These are phyloP conservation scores for Drosophila anomelani DNA, from an alignment of 2,888 invertebrate genomes.

Conservation along the genomic window DNA sequence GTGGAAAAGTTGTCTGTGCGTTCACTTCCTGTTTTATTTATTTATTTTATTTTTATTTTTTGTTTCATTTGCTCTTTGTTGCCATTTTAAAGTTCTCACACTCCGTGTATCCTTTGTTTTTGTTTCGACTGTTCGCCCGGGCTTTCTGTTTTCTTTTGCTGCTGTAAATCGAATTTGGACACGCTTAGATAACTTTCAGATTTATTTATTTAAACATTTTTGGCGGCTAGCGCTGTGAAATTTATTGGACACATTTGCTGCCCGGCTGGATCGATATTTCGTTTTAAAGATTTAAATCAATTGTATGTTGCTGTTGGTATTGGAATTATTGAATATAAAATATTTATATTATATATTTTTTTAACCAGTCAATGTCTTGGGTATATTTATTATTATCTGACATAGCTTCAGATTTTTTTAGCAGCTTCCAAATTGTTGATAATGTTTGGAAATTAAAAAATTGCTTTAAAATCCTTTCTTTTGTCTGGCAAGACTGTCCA, in stretches of 20 bases:
- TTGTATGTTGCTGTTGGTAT: not conserved
- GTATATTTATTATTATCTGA: no score
- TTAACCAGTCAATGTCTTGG: not conserved
- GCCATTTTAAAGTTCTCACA: constrained; percentile 18
- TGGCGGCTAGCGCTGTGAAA: constrained; percentile 53
- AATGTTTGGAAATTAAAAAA: no score
- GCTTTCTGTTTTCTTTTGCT: constrained; percentile 18
- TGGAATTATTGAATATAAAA: not conserved
- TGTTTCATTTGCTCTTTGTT: constrained; percentile 17
- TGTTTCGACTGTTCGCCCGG: not conserved
- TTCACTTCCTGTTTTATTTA: constrained; percentile 8
- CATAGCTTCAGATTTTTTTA: no score
- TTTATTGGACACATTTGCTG: constrained; percentile 55
- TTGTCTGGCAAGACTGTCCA: no score
- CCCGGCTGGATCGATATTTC: constrained; percentile 20
- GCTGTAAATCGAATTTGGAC: constrained; percentile 73
- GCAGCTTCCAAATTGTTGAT: no score
- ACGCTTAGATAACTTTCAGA: constrained; percentile 76
- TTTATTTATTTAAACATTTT: constrained; percentile 72
- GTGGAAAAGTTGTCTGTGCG: constrained; percentile 22
- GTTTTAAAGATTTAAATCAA: constrained; percentile 12
- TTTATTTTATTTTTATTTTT: not conserved
- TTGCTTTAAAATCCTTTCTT: no score
- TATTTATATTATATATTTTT: no score
- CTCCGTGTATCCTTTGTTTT: constrained; percentile 32